Evolutionary conservation across 1,140 invertebrate genomes (phyloP).

Genomic region (Zaprionus nigranus): DNA sequence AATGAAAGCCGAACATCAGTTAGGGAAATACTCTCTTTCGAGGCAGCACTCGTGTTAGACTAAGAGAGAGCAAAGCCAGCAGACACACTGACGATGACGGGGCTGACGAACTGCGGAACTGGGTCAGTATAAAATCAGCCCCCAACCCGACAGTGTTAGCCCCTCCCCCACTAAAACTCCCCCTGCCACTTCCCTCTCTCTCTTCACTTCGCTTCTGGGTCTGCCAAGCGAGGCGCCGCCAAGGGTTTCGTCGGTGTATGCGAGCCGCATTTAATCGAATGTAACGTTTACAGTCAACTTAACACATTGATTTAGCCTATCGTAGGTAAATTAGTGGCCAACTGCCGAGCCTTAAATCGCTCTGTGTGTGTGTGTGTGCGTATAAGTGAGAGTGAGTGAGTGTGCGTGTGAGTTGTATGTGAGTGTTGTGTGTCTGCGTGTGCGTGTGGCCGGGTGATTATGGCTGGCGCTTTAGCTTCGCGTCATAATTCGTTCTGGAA

Average conservation of each 20-base stretch:
- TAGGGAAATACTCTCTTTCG: conserved; percentile 49
- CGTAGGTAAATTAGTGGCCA: conserved; percentile 56
- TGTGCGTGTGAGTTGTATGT: conserved; percentile 8
- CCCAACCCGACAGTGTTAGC: background rate
- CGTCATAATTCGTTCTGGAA: conserved; percentile 49
- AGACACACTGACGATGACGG: conserved; percentile 6
- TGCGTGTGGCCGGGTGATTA: conserved; percentile 50
- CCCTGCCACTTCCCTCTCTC: background rate
- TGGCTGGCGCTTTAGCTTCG: conserved; percentile 38
- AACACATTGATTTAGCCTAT: conserved; percentile 61
- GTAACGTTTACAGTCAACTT: conserved; percentile 71
- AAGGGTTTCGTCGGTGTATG: conserved; percentile 31
- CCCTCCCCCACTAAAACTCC: background rate
- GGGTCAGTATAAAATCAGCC: conserved; percentile 35
- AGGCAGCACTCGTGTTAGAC: background rate
- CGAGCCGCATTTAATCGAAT: conserved; percentile 68
- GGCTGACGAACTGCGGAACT: conserved; percentile 42
- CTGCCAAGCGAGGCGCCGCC: conserved; percentile 2
- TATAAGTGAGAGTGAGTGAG: background rate
- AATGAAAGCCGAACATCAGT: too few relatives aligned
- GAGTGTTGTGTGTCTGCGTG: conserved; percentile 12
- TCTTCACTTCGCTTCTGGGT: background rate
- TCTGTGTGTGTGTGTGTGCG: background rate
- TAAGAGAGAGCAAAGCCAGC: conserved; percentile 21
- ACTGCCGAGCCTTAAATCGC: conserved; percentile 27